Percentiles rank a stretch among this genome's conserved stretches.
Evolutionary conservation across 1,140 invertebrate species (phyloP).

Genomic region (Ceratitis capitata): DNA sequence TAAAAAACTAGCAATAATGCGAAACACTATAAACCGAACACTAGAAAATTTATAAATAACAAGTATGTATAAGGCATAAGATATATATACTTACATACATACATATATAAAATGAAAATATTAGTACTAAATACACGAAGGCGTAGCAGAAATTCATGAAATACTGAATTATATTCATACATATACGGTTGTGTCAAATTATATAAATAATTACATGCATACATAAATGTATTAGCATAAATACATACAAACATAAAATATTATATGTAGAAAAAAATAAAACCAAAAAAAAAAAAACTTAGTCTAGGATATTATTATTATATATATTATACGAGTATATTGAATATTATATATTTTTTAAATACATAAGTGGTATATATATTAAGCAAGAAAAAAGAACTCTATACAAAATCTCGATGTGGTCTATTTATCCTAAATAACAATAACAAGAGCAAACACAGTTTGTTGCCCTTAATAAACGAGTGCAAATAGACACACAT

Average conservation of each 20-base stretch:
- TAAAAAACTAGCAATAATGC: too few species aligned
- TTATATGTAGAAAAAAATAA: neutral
- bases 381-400: slow-evolving; percentile 4
- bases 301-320: neutral
- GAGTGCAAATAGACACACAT: neutral
- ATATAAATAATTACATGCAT: slow-evolving; percentile 16
- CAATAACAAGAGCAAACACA: too few species aligned
- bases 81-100: neutral
- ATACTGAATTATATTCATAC: slow-evolving; percentile 32
- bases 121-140: neutral
- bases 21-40: neutral
- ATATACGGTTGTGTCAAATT: slow-evolving; percentile 37
- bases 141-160: slow-evolving; percentile 4
- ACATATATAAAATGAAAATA: neutral
- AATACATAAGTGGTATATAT: slow-evolving; percentile 21
- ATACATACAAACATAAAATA: neutral
- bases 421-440: slow-evolving; percentile 33
- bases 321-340: neutral
- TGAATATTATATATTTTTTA: slow-evolving; percentile 37
- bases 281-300: neutral
- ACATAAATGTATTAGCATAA: neutral
- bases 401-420: slow-evolving; percentile 36
- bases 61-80: neutral
- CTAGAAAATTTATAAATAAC: neutral
- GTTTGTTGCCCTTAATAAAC: neutral